Conservation (phyloP, 2,797 vertebrate species). For the Centroberyx gerrardi region DNA sequence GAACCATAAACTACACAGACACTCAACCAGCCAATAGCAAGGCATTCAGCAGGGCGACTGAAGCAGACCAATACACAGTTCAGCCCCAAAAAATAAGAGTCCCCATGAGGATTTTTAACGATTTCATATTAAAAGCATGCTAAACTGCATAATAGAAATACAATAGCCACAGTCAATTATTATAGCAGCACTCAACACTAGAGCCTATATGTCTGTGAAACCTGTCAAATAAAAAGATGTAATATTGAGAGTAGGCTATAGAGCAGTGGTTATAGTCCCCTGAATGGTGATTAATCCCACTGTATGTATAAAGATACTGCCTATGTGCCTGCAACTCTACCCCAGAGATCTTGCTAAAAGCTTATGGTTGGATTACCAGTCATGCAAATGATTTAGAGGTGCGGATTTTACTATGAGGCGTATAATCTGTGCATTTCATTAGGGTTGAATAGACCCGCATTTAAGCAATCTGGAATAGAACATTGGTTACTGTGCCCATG, state of each 20-base stretch:
- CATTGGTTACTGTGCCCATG: conserved; percentile 25
- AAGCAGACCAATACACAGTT: conserved; percentile 1
- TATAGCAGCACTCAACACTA: conserved; percentile 14
- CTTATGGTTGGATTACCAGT: conserved; percentile 43
- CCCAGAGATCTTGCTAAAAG: conserved; percentile 42
- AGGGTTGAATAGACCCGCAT: conserved; percentile 34
- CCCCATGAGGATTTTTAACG: conserved; percentile 58
- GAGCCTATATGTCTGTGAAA: conserved; percentile 50
- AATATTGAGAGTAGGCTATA: conserved; percentile 40
- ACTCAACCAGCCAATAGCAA: background rate
- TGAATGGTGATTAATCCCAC: conserved; percentile 60
- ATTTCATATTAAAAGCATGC: conserved; percentile 69
- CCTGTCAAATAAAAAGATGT: conserved; percentile 62
- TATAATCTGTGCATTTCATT: conserved; percentile 55
- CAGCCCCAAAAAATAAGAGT: conserved; percentile 26
- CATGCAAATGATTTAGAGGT: conserved; percentile 63
- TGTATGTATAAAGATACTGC: conserved; percentile 67
- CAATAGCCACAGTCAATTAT: conserved; percentile 53
- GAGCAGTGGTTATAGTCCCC: conserved; percentile 55
- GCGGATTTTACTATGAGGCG: conserved; percentile 48
- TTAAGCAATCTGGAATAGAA: conserved; percentile 34
- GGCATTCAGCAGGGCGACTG: too few relatives aligned
- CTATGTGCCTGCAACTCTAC: conserved; percentile 32
- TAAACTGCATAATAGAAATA: conserved; percentile 56
- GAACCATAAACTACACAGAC: background rate